Base-by-base conservation (phyloP, 1,140 invertebrate species). In the Drosophila mauritiana region DNA sequence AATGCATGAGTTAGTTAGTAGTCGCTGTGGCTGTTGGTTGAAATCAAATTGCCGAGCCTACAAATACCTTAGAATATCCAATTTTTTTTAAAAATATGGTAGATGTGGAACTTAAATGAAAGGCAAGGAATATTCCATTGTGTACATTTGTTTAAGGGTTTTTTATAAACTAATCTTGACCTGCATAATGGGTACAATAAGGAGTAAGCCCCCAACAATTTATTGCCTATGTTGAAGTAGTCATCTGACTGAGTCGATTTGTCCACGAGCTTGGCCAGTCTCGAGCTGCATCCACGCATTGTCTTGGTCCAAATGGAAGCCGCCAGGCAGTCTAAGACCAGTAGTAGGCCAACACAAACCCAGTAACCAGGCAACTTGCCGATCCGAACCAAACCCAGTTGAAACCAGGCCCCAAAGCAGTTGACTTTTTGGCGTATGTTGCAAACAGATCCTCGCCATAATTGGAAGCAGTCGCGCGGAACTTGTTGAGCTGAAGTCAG, bases 391-490 rank as follows among this genome's bases (percentile, higher is more conserved):
- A 36, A 37, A 36, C 54, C 78, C 52, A 75, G 67, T 58, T 54
- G 40, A 22, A 53, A 42, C 72, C 49, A 76, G 73, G 54, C 55
- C 61, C 73, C 72, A 58, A 76, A 78, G 78, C 57, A 80, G 81
- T 84, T 84, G 81, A 80, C 67, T 85, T 84, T 88, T 80, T 86
- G 82, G 82, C 45, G 79, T 69, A 82, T 88, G 82, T 82, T 76
- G 83, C 83, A 88, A 82, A 59, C 78, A 82, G 80, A 83, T 86
- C 82, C 83, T 88, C 62, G 63, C 83, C 83, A 86, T 86, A 86
- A 86, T 88, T 86, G 83, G 83, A 88, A 83, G 83, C 79, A 86
- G 79, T 82, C 83, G 63, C 70, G 57, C 74, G 83, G 83, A 86
- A 86, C 83, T 86, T 77, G 83, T 86, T 88, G 79, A 52, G 78